phyloP scores from a whole-genome alignment of 2,888 invertebrate species.

The Oligia fasciuncula region DNA sequence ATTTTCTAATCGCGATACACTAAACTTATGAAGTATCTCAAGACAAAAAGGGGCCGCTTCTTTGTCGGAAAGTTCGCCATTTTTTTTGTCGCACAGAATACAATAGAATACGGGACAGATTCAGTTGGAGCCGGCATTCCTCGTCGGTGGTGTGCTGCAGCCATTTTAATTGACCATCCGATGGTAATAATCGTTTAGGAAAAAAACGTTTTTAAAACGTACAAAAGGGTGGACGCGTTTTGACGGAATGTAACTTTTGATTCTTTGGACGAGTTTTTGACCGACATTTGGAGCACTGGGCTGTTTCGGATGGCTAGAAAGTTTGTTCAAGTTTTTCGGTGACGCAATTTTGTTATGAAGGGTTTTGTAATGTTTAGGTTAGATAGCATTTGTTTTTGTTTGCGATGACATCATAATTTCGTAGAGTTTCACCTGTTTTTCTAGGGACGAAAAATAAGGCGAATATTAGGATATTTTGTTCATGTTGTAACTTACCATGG shows the following conservation, averaged over 20 bases:
- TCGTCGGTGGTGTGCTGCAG: constrained; percentile 84
- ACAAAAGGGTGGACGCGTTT: constrained; percentile 78
- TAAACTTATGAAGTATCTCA: constrained; percentile 80
- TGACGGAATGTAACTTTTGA: constrained; percentile 83
- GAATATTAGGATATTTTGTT: neutral
- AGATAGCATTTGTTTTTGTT: neutral
- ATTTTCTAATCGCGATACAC: constrained; percentile 85
- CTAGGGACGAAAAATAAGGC: too few species aligned
- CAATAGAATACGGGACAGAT: constrained; percentile 86
- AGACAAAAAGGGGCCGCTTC: constrained; percentile 83
- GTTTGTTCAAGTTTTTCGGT: constrained; percentile 30
- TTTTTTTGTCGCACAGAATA: constrained; percentile 81
- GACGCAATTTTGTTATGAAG: constrained; percentile 24
- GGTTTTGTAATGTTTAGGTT: constrained; percentile 7
- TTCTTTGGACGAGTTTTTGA: constrained; percentile 76
- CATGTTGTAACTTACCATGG: neutral
- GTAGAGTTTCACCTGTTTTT: neutral
- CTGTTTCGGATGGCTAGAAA: constrained; percentile 63
- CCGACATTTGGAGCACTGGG: constrained; percentile 60
- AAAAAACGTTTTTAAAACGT: constrained; percentile 71
- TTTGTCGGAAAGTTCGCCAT: constrained; percentile 80
- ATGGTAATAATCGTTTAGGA: constrained; percentile 78
- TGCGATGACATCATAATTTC: neutral
- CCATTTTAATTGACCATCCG: constrained; percentile 87
- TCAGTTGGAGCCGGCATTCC: constrained; percentile 82